A percentile compares a stretch with the other conserved stretches of the same genome.
phyloP scores from a whole-genome alignment of 2,888 invertebrate genomes.

The Dysmachus trigonus region DNA sequence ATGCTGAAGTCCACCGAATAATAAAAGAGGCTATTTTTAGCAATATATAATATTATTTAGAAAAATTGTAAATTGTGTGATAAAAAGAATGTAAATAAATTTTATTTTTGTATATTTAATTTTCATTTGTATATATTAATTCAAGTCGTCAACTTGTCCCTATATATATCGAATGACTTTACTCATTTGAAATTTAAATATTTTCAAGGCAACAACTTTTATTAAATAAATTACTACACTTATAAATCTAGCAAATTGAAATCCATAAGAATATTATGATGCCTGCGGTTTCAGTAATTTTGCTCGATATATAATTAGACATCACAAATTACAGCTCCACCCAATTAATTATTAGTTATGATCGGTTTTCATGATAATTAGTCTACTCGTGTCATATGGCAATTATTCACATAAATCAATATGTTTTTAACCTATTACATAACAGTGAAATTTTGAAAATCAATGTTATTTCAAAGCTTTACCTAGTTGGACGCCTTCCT shows the following conservation, averaged over 20 bases:
- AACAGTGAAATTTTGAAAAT: no score
- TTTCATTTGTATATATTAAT: neutral
- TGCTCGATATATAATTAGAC: neutral
- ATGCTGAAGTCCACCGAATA: slow-evolving; percentile 47
- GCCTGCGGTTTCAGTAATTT: neutral
- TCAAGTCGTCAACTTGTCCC: neutral
- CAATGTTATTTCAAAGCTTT: no score
- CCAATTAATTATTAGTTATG: neutral
- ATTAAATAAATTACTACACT: neutral
- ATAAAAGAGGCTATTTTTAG: neutral
- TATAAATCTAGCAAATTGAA: neutral
- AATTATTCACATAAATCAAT: neutral
- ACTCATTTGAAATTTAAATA: neutral
- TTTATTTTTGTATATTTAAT: neutral
- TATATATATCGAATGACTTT: neutral
- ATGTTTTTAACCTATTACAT: no score
- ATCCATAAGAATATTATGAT: neutral
- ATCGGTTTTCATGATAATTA: neutral
- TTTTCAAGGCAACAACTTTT: neutral
- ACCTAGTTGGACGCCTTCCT: no score
- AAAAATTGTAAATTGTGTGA: neutral
- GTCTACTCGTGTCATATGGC: neutral
- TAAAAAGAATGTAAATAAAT: neutral
- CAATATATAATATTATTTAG: neutral
- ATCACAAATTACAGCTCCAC: neutral